Evolutionary conservation across 2,113 vertebrate species (phyloP).

Genomic region (Peromyscus leucopus): DNA sequence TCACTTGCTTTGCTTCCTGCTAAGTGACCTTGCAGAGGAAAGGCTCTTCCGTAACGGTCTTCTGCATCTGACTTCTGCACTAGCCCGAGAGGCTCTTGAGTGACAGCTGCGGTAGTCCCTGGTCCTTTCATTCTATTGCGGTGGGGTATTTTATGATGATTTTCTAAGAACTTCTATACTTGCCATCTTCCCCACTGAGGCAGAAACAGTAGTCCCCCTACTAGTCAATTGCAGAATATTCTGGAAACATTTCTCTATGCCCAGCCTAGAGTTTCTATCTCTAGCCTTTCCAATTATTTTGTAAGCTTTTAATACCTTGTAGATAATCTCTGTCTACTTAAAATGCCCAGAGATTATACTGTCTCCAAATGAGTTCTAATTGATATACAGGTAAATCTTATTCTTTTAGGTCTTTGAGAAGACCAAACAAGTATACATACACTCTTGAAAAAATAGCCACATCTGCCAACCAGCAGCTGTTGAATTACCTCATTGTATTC

Average conservation of each 20-base stretch:
- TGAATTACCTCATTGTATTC: slow-evolving; percentile 45
- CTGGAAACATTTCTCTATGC: neutral
- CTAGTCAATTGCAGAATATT: neutral
- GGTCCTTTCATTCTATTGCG: neutral
- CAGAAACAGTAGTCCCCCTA: neutral
- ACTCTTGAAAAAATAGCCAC: slow-evolving; percentile 3
- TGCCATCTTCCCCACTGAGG: neutral
- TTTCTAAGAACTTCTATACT: neutral
- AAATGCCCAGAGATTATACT: slow-evolving; percentile 61
- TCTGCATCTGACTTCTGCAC: neutral
- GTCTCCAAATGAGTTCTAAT: slow-evolving; percentile 14
- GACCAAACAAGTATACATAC: neutral
- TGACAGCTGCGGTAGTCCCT: neutral
- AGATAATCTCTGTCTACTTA: slow-evolving; percentile 44
- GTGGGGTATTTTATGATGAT: neutral
- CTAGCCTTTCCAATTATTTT: slow-evolving; percentile 40
- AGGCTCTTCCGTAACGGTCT: neutral
- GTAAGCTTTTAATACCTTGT: slow-evolving; percentile 57
- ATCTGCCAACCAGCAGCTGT: neutral
- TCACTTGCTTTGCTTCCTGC: slow-evolving; percentile 30
- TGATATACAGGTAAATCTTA: neutral
- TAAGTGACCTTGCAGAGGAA: neutral
- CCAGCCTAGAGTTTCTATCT: neutral
- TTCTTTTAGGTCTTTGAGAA: neutral
- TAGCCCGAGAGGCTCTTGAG: neutral